Evolutionary conservation across 2,888 invertebrate species (phyloP).

Genomic region (Hetaerina titia): DNA sequence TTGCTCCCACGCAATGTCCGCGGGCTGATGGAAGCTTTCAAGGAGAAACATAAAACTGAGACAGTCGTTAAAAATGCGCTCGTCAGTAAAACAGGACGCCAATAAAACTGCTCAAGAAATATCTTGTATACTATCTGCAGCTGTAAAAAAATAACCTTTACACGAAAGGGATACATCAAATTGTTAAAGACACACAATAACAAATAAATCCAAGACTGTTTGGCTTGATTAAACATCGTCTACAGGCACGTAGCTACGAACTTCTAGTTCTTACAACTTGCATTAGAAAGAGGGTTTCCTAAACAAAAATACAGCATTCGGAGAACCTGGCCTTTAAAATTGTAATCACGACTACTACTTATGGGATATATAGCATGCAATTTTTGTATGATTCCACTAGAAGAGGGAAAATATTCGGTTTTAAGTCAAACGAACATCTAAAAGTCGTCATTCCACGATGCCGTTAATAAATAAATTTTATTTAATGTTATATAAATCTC

Average conservation of each 20-base stretch:
- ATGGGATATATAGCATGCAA: not conserved
- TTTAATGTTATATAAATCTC: not conserved
- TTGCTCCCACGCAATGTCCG: not conserved
- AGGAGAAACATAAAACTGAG: not conserved
- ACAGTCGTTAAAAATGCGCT: not conserved
- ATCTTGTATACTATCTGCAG: not conserved
- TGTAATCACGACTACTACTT: not conserved
- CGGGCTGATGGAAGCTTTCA: not conserved
- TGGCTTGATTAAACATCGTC: not conserved
- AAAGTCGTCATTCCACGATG: not conserved
- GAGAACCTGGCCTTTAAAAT: not conserved
- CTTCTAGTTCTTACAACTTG: too few species aligned
- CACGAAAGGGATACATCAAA: not conserved
- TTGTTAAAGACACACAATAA: not conserved
- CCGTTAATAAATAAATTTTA: not conserved
- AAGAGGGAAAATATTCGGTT: not conserved
- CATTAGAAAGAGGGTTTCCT: not conserved
- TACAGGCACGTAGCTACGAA: too few species aligned
- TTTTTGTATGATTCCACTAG: not conserved
- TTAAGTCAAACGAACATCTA: not conserved
- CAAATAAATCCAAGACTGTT: not conserved
- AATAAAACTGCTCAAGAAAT: not conserved
- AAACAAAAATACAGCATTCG: not conserved
- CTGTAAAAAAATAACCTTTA: not conserved
- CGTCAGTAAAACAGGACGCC: not conserved